phyloP scores from a whole-genome alignment of 2,797 vertebrate species.

The Chaenodraco wilsoni region DNA sequence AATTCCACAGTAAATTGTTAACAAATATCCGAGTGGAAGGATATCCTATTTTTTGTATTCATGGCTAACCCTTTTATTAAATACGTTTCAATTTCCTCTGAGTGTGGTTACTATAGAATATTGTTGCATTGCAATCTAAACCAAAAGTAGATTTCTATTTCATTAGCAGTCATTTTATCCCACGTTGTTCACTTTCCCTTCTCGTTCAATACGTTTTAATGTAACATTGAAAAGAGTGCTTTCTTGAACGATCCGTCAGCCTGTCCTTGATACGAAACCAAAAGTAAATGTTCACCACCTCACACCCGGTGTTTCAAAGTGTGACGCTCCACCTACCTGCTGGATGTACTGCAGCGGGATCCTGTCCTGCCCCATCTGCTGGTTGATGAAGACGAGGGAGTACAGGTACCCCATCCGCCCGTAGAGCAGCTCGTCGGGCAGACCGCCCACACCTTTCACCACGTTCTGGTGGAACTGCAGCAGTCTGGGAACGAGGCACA shows the following conservation, averaged over 20 bases:
- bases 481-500: conserved; percentile 78
- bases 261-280: background rate
- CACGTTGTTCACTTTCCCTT: background rate
- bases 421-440: conserved; percentile 93
- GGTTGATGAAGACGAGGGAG: conserved; percentile 92
- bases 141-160: no score
- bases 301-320: background rate
- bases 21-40: no score
- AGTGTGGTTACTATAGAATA: no score
- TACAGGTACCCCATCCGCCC: conserved; percentile 93
- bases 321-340: conserved; percentile 82
- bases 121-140: no score
- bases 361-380: conserved; percentile 89
- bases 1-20: background rate
- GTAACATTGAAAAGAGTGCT: background rate
- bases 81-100: background rate
- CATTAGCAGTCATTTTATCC: no score
- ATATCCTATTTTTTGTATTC: background rate
- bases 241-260: background rate
- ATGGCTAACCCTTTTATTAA: background rate
- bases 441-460: conserved; percentile 81
- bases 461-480: conserved; percentile 85
- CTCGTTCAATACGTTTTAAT: no score
- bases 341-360: conserved; percentile 91
- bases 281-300: no score